Conservation (phyloP, 53 echinoderm and acorn worm species). For the Echinometra lucunter region DNA sequence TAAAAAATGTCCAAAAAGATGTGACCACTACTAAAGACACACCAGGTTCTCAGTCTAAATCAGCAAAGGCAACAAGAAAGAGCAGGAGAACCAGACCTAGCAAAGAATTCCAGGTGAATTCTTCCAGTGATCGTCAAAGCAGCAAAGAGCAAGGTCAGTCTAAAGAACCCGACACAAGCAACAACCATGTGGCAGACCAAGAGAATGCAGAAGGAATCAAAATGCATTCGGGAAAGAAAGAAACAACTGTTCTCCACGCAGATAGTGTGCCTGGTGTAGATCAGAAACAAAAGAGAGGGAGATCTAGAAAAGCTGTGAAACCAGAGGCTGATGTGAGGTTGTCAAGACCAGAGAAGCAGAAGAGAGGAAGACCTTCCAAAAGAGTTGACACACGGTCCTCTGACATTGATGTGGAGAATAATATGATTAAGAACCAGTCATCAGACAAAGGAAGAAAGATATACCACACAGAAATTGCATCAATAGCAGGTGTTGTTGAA, state of each 20-base stretch:
- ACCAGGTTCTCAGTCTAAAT: neutral
- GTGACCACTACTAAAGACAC: neutral
- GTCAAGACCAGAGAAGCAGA: neutral
- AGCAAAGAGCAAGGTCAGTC: neutral
- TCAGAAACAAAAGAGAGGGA: neutral
- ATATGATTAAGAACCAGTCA: neutral
- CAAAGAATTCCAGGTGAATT: neutral
- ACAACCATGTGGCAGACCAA: neutral
- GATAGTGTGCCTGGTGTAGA: neutral
- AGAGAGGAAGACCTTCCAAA: conserved; percentile 43
- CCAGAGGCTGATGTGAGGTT: neutral
- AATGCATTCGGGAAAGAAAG: neutral
- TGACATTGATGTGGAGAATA: neutral
- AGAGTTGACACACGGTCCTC: neutral
- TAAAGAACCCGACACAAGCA: neutral
- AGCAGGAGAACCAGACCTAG: neutral
- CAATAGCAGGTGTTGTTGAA: neutral
- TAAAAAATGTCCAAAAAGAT: neutral
- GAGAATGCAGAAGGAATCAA: neutral
- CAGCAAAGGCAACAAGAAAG: neutral
- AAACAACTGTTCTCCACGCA: neutral
- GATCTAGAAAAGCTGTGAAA: neutral
- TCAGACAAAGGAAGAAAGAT: neutral
- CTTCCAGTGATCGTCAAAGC: neutral
- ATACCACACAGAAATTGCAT: neutral